Evolutionary conservation across 2,888 invertebrate species (phyloP).

Genomic region (Cantharis nigra): DNA sequence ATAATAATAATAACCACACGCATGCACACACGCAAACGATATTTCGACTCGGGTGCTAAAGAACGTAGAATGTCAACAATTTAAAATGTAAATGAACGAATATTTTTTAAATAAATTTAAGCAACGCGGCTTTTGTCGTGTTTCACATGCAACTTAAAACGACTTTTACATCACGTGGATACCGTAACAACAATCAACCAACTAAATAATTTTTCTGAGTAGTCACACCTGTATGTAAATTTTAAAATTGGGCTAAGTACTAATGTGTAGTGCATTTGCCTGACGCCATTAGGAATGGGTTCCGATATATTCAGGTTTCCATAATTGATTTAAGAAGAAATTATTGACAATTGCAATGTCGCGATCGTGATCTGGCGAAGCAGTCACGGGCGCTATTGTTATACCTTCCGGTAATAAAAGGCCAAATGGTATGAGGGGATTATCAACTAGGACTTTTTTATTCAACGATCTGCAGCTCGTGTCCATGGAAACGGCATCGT

Average conservation of each 20-base stretch:
- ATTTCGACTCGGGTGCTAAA: neutral
- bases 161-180: neutral
- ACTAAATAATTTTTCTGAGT: neutral
- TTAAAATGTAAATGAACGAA: neutral
- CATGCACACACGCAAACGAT: neutral
- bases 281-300: constrained; percentile 50
- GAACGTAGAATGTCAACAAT: neutral
- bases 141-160: neutral
- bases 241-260: constrained; percentile 8
- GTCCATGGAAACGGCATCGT: constrained; percentile 14
- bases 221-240: neutral
- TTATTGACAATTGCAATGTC: constrained; percentile 60
- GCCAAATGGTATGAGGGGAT: constrained; percentile 55
- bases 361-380: constrained; percentile 55
- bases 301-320: constrained; percentile 62
- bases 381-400: constrained; percentile 55
- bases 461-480: constrained; percentile 6
- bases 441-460: constrained; percentile 45
- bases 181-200: neutral
- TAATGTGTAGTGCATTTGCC: constrained; percentile 13
- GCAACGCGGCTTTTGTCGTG: neutral
- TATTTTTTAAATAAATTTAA: neutral
- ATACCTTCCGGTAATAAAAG: constrained; percentile 56
- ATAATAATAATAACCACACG: neutral
- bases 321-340: constrained; percentile 61